Evolutionary conservation across 2,113 vertebrate species (phyloP).

Genomic region (Mixornis gularis): DNA sequence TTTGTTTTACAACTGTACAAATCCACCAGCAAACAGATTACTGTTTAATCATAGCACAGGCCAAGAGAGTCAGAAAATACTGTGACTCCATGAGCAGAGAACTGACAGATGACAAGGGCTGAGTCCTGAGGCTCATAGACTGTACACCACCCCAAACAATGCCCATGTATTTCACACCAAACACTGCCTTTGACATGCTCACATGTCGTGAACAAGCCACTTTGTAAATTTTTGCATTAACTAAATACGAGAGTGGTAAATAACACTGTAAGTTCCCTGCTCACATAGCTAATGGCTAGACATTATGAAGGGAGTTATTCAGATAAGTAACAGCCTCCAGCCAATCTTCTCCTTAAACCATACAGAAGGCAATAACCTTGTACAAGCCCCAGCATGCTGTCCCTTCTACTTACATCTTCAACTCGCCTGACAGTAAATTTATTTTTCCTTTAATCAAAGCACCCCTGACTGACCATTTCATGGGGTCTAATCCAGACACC

Average conservation of each 20-base stretch:
- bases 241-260: neutral
- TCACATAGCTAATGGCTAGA: neutral
- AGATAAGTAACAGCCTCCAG: constrained; percentile 23
- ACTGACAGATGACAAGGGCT: neutral
- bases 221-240: neutral
- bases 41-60: neutral
- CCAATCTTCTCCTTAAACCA: constrained; percentile 12
- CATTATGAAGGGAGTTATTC: neutral
- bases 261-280: neutral
- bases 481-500: neutral
- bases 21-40: neutral
- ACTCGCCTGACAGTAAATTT: neutral
- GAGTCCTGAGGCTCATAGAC: neutral
- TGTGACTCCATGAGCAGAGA: neutral
- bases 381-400: neutral
- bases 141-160: neutral
- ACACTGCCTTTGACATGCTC: rapidly evolving
- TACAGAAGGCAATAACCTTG: neutral
- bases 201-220: neutral
- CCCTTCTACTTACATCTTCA: neutral
- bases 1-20: constrained; percentile 2
- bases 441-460: neutral
- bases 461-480: neutral
- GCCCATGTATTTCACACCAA: neutral
- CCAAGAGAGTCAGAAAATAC: neutral